Evolutionary conservation across 2,888 invertebrate species (phyloP), one percentile per base, ranked within the genome.

Genomic region (Eudemis profundana): DNA sequence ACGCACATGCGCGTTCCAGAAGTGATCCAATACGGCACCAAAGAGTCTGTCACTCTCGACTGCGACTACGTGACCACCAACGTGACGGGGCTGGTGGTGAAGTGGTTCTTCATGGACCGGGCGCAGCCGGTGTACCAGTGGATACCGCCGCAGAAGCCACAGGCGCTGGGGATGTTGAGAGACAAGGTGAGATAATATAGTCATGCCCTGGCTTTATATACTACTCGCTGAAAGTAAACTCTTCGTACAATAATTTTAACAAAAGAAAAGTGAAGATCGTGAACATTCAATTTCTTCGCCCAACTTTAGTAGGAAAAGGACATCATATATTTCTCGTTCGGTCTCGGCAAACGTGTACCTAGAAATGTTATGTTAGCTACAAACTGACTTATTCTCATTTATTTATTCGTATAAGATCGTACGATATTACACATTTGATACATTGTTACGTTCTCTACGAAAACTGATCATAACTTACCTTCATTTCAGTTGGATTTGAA

Each of bases 61-160:
- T 96, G 96, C 76, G 95, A 96, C 75, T 96, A 95, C 72, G 86
- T 94, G 14, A 93, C 93, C 12, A 93, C 91, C 47, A 94, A 94
- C 74, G 94, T 95, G 70, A 93, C 93, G 0, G 95, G 95, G 0
- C 86, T 96, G 17, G 95, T 96, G 2, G 94, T 96, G 7, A 96
- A 96, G 82, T 96, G 96, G 96, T 96, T 94, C 79, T 93, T 93
- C 76, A 94, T 94, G 82, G 94, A 95, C 75, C 93, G 92, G 68
- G 92, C 93, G 0, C 93, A 94, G 53, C 93, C 94, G 0, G 95
- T 96, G n/a, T 96, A 96, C 84, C 96, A 96, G 81, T 96, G 96
- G 96, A 96, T 96, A 68, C 95, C 95, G 1, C 94, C 95, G 2
- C 93, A 93, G 69, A 93, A 92, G 70, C 95, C 96, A 0, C 94